Evolutionary conservation across 2,797 vertebrate genomes (phyloP), one percentile per base, ranked within the genome.

Genomic region (Synanceia verrucosa): DNA sequence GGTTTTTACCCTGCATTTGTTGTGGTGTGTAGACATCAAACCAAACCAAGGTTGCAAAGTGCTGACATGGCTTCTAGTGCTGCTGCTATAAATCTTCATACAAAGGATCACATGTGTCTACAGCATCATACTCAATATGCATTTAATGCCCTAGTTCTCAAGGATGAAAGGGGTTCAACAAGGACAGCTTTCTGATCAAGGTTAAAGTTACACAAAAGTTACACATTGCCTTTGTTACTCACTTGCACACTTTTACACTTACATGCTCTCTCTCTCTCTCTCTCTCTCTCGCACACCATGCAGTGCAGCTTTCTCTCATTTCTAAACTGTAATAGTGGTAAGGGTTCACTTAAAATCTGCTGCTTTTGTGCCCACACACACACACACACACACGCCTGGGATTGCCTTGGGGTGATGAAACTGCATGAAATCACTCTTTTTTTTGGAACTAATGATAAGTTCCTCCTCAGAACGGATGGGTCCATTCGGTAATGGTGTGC

Each of bases 351-450:
- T 86, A 74, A 73, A 85, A 84, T 77, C 23, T 76, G 68, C 64
- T 73, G 69, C 63, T 73, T 52, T 31, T 73, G 53, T 59, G 47
- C 64, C 59, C 65, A 66, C 44, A 60, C 51, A 74, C 58, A 77
- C 39, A 65, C 24, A 39, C 10, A 72, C 11, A 70, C 61, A 65
- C 23, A 65, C n/a, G n/a, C n/a, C 52, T 23, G 60, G 67, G 43
- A 80, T 67, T 78, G 73, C 74, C 76, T 80, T 62, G 57, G 70
- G 73, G 87, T 92, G 89, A 92, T 90, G 91, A 89, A 91, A 91
- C 64, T 18, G 21, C 10, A 31, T 86, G 91, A 91, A 92, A 92
- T 61, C 9, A 19, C 46, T 78, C 53, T 76, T 85, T 86, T 85
- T 85, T 85, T 81, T 78, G 48, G 76, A 84, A 72, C 70, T 89